Percentiles rank a stretch among this genome's conserved stretches.
These are phyloP conservation scores for Drosophila pallidifrons DNA, from an alignment of 1,140 invertebrate species.

Conservation along the genomic window DNA sequence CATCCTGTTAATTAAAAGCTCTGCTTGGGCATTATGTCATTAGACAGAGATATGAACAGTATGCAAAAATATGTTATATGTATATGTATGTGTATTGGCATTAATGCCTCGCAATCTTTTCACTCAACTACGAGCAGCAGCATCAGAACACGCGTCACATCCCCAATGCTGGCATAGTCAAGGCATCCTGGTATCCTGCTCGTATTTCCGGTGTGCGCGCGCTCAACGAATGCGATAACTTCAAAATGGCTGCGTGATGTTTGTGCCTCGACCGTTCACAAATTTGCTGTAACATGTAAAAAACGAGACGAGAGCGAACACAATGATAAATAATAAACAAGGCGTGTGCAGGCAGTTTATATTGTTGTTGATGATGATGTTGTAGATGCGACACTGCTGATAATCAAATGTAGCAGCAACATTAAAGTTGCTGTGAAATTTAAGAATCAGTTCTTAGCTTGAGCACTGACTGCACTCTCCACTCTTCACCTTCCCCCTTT, in stretches of 20 bases:
- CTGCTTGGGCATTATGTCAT: conserved; percentile 63
- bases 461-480: neutral
- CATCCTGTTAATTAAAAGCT: conserved; percentile 76
- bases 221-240: conserved; percentile 70
- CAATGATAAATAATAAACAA: conserved; percentile 80
- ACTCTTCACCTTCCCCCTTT: too few species aligned
- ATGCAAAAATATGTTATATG: conserved; percentile 21
- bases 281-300: conserved; percentile 69
- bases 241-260: conserved; percentile 73
- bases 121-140: conserved; percentile 19
- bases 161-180: neutral
- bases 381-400: conserved; percentile 54
- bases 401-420: conserved; percentile 41
- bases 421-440: conserved; percentile 49
- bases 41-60: conserved; percentile 49
- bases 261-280: conserved; percentile 24
- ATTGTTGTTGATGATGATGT: conserved; percentile 63
- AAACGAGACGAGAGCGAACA: conserved; percentile 13
- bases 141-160: conserved; percentile 53
- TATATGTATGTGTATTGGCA: conserved; percentile 10
- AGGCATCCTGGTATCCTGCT: conserved; percentile 73
- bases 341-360: conserved; percentile 84
- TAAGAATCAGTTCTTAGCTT: conserved; percentile 11
- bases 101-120: conserved; percentile 47
- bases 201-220: conserved; percentile 80